A percentile compares a stretch with the other conserved stretches of the same genome.
Conservation (phyloP, 2,797 vertebrate species). For the Rhynchonycteris naso region DNA sequence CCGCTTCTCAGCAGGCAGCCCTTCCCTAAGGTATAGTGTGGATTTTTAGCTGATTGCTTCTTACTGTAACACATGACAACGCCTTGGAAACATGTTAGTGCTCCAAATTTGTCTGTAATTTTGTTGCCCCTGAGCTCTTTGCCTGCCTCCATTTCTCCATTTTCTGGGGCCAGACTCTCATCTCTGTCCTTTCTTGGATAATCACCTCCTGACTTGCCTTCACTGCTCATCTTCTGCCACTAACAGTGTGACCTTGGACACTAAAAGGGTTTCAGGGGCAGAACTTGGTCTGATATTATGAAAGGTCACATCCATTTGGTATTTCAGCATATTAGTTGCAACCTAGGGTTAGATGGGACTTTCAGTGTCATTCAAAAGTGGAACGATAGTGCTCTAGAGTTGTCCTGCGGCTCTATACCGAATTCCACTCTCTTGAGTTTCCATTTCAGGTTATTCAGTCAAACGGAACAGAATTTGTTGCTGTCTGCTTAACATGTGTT, state of each 20-base stretch:
- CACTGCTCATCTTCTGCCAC: neutral
- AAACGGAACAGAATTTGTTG: slow-evolving; percentile 12
- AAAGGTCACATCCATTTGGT: neutral
- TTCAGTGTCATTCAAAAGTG: neutral
- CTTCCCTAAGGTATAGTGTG: neutral
- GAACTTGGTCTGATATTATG: neutral
- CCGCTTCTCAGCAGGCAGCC: slow-evolving; percentile 16
- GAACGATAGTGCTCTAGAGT: neutral
- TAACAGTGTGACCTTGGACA: neutral
- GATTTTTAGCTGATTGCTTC: slow-evolving; percentile 50
- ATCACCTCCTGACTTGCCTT: neutral
- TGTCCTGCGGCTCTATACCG: neutral
- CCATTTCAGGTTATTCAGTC: slow-evolving; percentile 41
- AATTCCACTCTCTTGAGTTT: slow-evolving; percentile 23
- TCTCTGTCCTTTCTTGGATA: neutral
- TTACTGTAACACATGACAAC: neutral
- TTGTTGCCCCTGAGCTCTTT: neutral
- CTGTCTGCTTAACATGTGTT: neutral
- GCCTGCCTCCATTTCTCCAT: neutral
- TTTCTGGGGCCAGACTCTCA: slow-evolving; percentile 20
- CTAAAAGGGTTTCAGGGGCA: neutral
- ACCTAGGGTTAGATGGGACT: neutral
- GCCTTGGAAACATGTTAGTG: slow-evolving; percentile 42
- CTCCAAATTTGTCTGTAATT: neutral
- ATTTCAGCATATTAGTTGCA: neutral